A percentile compares a stretch with the other conserved stretches of the same genome.
Evolutionary conservation across 2,888 invertebrate genomes (phyloP).

Genomic region (Tryphoninae sp.): DNA sequence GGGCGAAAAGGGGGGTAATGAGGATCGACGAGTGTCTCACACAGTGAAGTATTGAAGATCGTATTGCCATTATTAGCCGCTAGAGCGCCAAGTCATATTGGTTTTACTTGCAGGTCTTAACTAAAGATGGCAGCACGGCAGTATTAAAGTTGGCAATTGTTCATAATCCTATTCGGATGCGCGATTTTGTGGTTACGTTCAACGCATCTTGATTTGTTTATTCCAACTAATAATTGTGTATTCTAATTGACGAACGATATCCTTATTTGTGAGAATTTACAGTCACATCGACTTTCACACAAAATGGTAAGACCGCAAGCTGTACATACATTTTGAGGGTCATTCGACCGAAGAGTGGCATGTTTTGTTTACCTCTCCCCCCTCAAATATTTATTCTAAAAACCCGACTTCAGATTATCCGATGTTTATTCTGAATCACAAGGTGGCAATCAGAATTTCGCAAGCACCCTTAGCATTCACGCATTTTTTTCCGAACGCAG

Average conservation of each 20-base stretch:
- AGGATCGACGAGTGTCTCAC: not conserved
- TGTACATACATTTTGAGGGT: not conserved
- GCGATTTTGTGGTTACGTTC: conserved; percentile 49
- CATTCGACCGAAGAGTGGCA: conserved; percentile 7
- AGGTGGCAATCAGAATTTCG: not conserved
- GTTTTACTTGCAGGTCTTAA: not conserved
- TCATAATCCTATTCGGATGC: conserved; percentile 50
- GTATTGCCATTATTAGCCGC: too few relatives aligned
- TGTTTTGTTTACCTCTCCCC: conserved; percentile 52
- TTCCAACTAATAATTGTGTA: not conserved
- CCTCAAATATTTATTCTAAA: conserved; percentile 26
- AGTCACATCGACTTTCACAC: not conserved
- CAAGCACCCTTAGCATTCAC: not conserved
- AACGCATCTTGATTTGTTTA: conserved; percentile 39
- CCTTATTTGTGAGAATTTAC: not conserved
- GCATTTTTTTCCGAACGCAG: not conserved
- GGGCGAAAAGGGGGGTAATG: not conserved
- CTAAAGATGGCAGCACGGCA: not conserved
- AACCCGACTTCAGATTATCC: conserved; percentile 5
- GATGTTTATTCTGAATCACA: conserved; percentile 5
- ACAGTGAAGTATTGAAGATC: not conserved
- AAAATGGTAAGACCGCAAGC: conserved; percentile 41
- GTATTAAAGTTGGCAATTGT: not conserved
- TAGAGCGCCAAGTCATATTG: too few relatives aligned
- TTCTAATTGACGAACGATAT: not conserved